Evolutionary conservation across 2,113 vertebrate genomes (phyloP).

Genomic region (Ctenomys sociabilis): DNA sequence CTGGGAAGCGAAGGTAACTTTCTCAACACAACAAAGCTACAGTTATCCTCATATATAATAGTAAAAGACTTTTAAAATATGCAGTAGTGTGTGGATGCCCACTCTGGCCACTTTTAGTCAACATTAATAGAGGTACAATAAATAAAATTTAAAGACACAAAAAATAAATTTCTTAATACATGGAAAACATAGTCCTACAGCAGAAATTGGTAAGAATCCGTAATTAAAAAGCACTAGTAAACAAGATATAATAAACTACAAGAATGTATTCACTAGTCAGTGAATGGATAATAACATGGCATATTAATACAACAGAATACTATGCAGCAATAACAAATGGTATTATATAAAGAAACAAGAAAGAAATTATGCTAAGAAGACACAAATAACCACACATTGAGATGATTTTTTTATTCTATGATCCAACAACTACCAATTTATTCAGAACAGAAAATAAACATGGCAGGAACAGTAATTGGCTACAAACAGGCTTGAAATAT

Average conservation of each 20-base stretch:
- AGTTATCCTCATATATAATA: background rate
- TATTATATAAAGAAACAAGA: background rate
- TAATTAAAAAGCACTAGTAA: background rate
- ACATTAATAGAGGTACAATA: background rate
- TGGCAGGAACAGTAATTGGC: background rate
- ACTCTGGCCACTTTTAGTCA: slow-evolving; percentile 7
- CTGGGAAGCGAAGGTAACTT: background rate
- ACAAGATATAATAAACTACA: background rate
- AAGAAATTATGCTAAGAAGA: background rate
- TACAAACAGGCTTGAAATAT: background rate
- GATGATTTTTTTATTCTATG: background rate
- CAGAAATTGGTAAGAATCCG: background rate
- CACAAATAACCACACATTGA: background rate
- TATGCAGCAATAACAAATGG: background rate
- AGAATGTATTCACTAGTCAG: background rate
- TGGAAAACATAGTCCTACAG: background rate
- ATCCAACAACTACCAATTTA: background rate
- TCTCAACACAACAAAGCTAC: background rate
- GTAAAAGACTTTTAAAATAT: background rate
- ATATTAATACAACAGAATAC: background rate
- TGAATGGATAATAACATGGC: background rate
- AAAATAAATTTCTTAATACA: background rate
- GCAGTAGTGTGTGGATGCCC: background rate
- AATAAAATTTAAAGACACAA: background rate
- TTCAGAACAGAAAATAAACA: background rate